Percentiles rank a stretch among this genome's conserved stretches.
Conservation (phyloP, 2,888 invertebrate species). For the Chironomus tentans region DNA sequence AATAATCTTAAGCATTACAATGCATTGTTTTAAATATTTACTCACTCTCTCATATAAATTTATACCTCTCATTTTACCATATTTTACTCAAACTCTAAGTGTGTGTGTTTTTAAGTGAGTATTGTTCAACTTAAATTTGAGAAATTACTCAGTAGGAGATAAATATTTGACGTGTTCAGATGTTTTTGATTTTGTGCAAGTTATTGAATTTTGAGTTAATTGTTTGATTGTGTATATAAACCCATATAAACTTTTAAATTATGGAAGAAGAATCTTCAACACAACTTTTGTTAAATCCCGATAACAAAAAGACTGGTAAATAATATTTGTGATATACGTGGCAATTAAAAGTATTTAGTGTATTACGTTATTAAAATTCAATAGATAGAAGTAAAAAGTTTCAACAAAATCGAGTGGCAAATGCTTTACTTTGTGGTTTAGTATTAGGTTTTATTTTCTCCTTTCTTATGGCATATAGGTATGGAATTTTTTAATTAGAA, state of each 20-base stretch:
- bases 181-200: too few species aligned
- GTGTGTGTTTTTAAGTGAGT: too few species aligned
- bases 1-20: too few species aligned
- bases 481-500: neutral
- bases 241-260: neutral
- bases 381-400: neutral
- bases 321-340: neutral
- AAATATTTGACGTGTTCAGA: too few species aligned
- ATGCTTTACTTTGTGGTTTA: neutral
- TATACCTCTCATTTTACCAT: too few species aligned
- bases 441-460: constrained; percentile 6
- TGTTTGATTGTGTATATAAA: neutral
- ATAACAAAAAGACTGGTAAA: neutral
- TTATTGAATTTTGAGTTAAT: neutral
- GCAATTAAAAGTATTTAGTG: neutral
- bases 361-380: neutral
- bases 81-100: too few species aligned
- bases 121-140: too few species aligned
- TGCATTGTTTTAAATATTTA: too few species aligned
- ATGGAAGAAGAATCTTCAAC: neutral
- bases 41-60: too few species aligned
- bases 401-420: neutral
- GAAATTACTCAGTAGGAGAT: too few species aligned
- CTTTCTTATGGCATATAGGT: neutral
- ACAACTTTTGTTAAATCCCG: neutral